A percentile compares a stretch with the other conserved stretches of the same genome.
phyloP scores from a whole-genome alignment of 2,113 vertebrate genomes.

The Isurus oxyrinchus region DNA sequence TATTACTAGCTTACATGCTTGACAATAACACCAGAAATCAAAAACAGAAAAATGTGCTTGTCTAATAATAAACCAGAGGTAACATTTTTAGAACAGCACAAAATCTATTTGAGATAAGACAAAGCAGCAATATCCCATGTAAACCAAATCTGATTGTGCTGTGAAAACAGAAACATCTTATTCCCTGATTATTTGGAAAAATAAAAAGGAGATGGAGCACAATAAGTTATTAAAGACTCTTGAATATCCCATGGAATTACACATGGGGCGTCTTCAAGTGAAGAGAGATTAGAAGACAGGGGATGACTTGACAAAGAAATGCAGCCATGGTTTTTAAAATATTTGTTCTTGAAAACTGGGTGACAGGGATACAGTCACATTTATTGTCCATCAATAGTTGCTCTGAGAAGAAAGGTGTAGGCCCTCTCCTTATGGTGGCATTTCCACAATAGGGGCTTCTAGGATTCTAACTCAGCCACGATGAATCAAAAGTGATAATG shows the following conservation, averaged over 20 bases:
- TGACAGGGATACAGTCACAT: too few relatives aligned
- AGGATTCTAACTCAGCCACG: too few relatives aligned
- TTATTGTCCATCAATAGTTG: too few relatives aligned
- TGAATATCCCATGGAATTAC: neutral
- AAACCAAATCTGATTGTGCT: neutral
- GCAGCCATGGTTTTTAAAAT: neutral
- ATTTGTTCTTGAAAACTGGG: neutral
- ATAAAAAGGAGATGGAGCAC: too few relatives aligned
- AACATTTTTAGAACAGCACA: neutral
- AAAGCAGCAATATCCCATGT: neutral
- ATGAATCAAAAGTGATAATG: too few relatives aligned
- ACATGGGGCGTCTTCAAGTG: neutral
- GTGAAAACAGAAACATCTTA: neutral
- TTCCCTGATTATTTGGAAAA: neutral
- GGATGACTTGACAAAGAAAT: neutral
- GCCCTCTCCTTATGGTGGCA: too few relatives aligned
- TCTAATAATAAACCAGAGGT: neutral
- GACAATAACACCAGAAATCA: neutral
- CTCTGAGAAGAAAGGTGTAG: too few relatives aligned
- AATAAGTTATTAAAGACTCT: neutral
- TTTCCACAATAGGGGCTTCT: too few relatives aligned
- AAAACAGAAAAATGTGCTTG: neutral
- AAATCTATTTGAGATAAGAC: neutral
- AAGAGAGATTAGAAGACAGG: neutral
- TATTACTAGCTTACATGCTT: neutral